Base-by-base conservation (phyloP, 2,888 invertebrate species). In the Nezara viridula region DNA sequence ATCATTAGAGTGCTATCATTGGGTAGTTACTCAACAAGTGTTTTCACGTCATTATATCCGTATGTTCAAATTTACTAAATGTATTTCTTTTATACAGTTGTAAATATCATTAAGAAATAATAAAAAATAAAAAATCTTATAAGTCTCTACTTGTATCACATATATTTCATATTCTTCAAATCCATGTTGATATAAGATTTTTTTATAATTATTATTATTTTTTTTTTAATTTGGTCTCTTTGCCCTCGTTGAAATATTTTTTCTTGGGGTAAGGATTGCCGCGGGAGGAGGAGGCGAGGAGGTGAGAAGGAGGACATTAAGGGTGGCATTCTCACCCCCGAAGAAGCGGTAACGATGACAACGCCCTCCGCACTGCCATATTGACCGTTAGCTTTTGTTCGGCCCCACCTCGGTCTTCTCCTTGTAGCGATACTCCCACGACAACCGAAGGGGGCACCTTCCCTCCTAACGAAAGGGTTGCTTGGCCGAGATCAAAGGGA, bases 291-390 rank as follows among this genome's bases (percentile, higher is more conserved):
- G 86, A 50, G 86, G 21, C 6, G 47, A 86, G 86, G 86, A 50
- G 86, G 32, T 40, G 44, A 81, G 81, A 44, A 81, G 81, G 81
- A 44, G 24, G 24, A 44, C 24, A 44, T 40, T 44, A 44, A 52
- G 49, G 49, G 50, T 27, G 44, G 66, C 16, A 21, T 44, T 44
- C 44, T 44, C 40, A 40, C 81, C 81, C 81, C 81, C n/a, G 73
- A 87, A 87, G 60, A 73, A 87, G 87, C 73, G 87, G 87, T 87
- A 87, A 87, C 87, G 87, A 87, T 87, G 87, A 87, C 87, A 87
- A 87, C 87, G 87, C 66, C 66, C 40, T 21, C 60, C 87, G 44
- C 87, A 40, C 52, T 37, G 52, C 81, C 88, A 60, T 88, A 88
- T 88, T 85, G 88, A 88, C 88, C 88, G 85, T 77, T 88, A 81